Conservation (phyloP, 2,797 vertebrate genomes). For the Ambastaia sidthimunki region DNA sequence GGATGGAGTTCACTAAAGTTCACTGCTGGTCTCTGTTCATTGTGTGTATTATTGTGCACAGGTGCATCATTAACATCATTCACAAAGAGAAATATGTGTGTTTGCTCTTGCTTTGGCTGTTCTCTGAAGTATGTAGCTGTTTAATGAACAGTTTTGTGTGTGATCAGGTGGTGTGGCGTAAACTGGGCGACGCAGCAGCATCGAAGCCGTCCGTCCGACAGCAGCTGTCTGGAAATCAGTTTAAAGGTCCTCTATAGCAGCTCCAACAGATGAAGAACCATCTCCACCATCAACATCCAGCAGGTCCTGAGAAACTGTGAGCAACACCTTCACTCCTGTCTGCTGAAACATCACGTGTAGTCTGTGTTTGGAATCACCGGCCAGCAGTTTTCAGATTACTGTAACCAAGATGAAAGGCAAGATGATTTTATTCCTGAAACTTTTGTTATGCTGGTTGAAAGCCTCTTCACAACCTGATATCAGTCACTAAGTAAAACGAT, state of each 20-base stretch:
- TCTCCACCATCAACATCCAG: slow-evolving; percentile 20
- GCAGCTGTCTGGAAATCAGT: slow-evolving; percentile 97
- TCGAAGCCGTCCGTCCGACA: slow-evolving; percentile 94
- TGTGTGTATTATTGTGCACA: neutral
- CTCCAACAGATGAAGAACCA: slow-evolving; percentile 52
- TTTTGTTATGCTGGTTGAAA: too few species aligned
- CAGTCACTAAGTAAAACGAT: too few species aligned
- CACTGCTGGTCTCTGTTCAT: too few species aligned
- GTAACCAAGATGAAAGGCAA: neutral
- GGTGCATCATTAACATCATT: too few species aligned
- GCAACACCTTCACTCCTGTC: neutral
- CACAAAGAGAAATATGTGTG: too few species aligned
- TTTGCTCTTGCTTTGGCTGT: neutral
- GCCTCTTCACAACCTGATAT: too few species aligned
- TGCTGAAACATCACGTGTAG: neutral
- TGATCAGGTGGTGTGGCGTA: slow-evolving; percentile 94
- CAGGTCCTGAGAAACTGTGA: slow-evolving; percentile 1
- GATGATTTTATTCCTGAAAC: too few species aligned
- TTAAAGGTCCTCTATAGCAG: slow-evolving; percentile 93
- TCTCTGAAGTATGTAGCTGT: neutral
- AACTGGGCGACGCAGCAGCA: slow-evolving; percentile 92
- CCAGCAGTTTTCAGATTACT: neutral
- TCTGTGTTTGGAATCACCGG: neutral
- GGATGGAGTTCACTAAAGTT: neutral
- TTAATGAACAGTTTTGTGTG: neutral